Evolutionary conservation across 2,113 vertebrate species (phyloP), one percentile per base, ranked within the genome.

Genomic region (Craseonycteris thonglongyai): DNA sequence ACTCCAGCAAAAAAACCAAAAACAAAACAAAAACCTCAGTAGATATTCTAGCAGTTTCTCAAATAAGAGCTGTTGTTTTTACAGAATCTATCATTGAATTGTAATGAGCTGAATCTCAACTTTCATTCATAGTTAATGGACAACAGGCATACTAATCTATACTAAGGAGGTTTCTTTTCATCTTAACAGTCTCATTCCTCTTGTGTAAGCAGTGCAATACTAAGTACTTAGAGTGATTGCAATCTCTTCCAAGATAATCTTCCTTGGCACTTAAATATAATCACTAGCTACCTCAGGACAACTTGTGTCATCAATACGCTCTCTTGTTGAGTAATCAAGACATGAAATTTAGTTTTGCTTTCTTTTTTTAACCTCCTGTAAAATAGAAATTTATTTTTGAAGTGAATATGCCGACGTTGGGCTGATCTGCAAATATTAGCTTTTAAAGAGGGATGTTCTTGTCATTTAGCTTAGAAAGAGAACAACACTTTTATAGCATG

Each of bases 231-330:
- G 0, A 93, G 89, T 93, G 96, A 97, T 95, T 97, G 95, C 90
- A 96, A 94, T 93, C 92, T 96, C 87, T 97, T 87, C 71, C 22
- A 95, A 94, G 96, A 96, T 95, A 90, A 96, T 94, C 58, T 95
- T 90, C 88, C 88, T 30, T 56, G 58, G 88, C 88, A 90, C 93
- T 95, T 95, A 97, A 93, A 69, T 86, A 92, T 94, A 96, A 97
- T 96, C 96, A 97, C 93, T 93, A 94, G 83, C 83, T 91, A 87
- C n/a, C 85, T 88, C 42, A 83, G 91, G 97, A 84, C 86, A 91
- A 87, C 93, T 95, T 91, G 49, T 95, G 80, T 95, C 92, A 95
- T 97, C 95, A 96, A 90, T 88, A 94, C 10, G 35, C 40, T 97
- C 76, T 95, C 93, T 90, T 95, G 93, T 95, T 93, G 94, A 96